Percentiles rank a stretch among this genome's conserved stretches.
phyloP scores from a whole-genome alignment of 2,888 invertebrate genomes.

The Drosophila pseudotalamancana region DNA sequence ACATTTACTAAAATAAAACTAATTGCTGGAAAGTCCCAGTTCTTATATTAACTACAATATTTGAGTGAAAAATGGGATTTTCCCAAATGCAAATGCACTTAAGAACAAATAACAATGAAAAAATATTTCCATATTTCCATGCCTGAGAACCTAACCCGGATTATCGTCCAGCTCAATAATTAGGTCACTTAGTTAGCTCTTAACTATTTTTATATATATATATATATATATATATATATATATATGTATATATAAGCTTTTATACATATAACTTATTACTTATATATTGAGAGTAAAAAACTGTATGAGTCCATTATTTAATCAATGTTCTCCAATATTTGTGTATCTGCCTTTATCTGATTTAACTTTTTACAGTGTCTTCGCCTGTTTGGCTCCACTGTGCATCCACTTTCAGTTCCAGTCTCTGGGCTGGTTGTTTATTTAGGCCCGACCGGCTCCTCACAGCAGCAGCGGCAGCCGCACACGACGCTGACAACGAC shows the following conservation, averaged over 20 bases:
- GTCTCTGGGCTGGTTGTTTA: conserved; percentile 58
- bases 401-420: conserved; percentile 45
- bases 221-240: too few relatives aligned
- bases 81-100: not conserved
- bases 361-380: not conserved
- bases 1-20: not conserved
- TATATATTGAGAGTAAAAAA: too few relatives aligned
- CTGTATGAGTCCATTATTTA: too few relatives aligned
- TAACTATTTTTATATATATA: not conserved
- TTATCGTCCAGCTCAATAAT: not conserved
- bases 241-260: too few relatives aligned
- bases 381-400: conserved; percentile 33
- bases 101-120: not conserved
- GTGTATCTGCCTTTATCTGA: not conserved
- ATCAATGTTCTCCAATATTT: not conserved
- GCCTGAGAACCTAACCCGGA: not conserved
- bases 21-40: not conserved
- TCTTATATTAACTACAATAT: too few relatives aligned
- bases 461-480: conserved; percentile 54
- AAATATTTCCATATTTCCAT: not conserved
- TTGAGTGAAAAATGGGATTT: not conserved
- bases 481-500: conserved; percentile 65
- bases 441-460: conserved; percentile 74
- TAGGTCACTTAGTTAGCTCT: not conserved
- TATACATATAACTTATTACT: too few relatives aligned